phyloP scores from a whole-genome alignment of 1,140 invertebrate genomes.

The Bombus turneri region DNA sequence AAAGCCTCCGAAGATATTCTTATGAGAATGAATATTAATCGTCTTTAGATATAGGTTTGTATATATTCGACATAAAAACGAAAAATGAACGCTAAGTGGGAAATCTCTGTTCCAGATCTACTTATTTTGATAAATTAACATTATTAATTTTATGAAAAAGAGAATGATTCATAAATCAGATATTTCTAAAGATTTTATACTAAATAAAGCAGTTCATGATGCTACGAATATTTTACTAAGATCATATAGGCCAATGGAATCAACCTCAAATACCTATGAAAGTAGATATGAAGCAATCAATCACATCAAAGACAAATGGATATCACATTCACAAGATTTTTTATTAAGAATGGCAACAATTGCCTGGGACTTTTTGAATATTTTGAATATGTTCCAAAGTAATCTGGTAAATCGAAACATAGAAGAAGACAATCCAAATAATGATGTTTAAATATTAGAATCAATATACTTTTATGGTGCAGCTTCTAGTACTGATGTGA shows the following conservation, averaged over 20 bases:
- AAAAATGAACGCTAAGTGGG: not conserved
- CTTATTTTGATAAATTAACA: constrained; percentile 36
- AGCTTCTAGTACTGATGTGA: constrained; percentile 13
- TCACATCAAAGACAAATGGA: constrained; percentile 5
- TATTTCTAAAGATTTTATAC: constrained; percentile 51
- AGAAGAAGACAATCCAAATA: not conserved
- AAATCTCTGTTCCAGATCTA: constrained; percentile 12
- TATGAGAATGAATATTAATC: constrained; percentile 58
- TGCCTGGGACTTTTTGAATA: constrained; percentile 64
- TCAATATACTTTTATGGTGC: not conserved
- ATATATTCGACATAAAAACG: not conserved
- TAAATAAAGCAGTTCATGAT: constrained; percentile 55
- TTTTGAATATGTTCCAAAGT: constrained; percentile 45
- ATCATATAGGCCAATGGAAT: constrained; percentile 3
- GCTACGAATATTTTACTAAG: constrained; percentile 56
- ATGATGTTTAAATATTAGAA: not conserved
- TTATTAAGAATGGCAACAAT: constrained; percentile 58
- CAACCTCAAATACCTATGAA: not conserved
- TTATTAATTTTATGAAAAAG: constrained; percentile 20
- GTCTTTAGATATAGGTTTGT: constrained; percentile 26
- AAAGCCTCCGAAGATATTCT: constrained; percentile 63
- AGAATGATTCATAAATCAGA: constrained; percentile 32
- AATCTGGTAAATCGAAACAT: not conserved
- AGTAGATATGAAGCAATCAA: not conserved
- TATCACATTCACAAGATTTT: constrained; percentile 49